Evolutionary conservation across 2,888 invertebrate genomes (phyloP).

Genomic region (Lacanobia wlatinum): DNA sequence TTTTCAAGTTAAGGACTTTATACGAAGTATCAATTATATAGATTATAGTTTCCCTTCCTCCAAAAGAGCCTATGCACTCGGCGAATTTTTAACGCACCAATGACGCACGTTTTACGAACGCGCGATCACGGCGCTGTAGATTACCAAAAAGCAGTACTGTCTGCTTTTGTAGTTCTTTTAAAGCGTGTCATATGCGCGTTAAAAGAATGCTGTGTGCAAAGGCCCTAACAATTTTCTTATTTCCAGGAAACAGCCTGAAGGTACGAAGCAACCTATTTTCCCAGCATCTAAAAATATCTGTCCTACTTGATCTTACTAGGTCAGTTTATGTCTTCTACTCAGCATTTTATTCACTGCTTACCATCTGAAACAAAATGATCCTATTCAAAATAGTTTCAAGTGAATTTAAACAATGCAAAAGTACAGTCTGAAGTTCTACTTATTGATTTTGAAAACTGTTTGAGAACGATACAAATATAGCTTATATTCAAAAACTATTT

Average conservation of each 20-base stretch:
- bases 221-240: not conserved
- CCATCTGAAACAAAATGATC: constrained; percentile 61
- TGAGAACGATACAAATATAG: not conserved
- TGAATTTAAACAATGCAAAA: not conserved
- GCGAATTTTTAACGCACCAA: too few species aligned
- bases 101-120: too few species aligned
- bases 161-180: too few species aligned
- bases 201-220: too few species aligned
- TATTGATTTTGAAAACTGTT: not conserved
- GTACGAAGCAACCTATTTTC: constrained; percentile 12
- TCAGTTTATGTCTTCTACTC: constrained; percentile 50
- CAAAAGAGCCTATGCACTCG: too few species aligned
- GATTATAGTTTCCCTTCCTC: too few species aligned
- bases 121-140: too few species aligned
- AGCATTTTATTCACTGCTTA: constrained; percentile 58
- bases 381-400: constrained; percentile 42
- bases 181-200: too few species aligned
- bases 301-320: constrained; percentile 42
- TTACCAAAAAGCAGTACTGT: too few species aligned
- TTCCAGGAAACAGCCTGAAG: constrained; percentile 3
- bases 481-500: not conserved
- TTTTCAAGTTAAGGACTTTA: too few species aligned
- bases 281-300: constrained; percentile 21
- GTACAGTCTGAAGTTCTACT: not conserved
- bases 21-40: too few species aligned